Percentiles rank a stretch among this genome's conserved stretches.
Conservation (phyloP, 2,113 vertebrate genomes). For the Microtus montanus region DNA sequence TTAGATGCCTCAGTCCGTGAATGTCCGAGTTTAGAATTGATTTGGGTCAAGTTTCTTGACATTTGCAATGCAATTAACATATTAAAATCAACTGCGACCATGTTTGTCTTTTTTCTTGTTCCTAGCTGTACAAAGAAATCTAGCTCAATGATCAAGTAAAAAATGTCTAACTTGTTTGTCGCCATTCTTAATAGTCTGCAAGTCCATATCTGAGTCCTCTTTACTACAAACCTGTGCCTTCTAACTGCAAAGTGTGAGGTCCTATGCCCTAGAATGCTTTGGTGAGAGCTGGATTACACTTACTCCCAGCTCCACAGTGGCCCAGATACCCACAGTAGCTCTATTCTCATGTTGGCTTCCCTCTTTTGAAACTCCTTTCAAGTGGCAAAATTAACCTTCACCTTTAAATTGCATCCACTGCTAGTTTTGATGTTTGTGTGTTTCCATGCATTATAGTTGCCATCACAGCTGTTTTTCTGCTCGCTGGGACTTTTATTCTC, state of each 20-base stretch:
- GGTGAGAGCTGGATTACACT: neutral
- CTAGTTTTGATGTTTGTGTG: conserved; percentile 61
- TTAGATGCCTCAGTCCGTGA: neutral
- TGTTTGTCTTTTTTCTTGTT: neutral
- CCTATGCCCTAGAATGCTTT: neutral
- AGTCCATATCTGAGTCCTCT: rapidly evolving
- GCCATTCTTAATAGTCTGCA: neutral
- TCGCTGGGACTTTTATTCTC: conserved; percentile 81
- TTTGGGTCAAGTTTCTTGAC: neutral
- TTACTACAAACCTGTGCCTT: neutral
- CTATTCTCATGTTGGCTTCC: neutral
- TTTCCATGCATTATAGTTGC: conserved; percentile 75
- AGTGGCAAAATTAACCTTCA: neutral
- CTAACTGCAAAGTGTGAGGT: neutral
- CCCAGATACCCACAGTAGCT: neutral
- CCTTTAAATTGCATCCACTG: neutral
- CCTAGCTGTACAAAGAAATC: neutral
- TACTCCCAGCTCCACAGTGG: neutral
- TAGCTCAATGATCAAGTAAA: neutral
- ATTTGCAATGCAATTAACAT: neutral
- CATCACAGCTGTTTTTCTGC: conserved; percentile 79
- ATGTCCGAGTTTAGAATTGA: neutral
- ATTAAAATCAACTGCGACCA: neutral
- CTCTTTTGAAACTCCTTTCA: neutral
- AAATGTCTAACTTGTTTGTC: neutral